Evolutionary conservation across 2,888 invertebrate genomes (phyloP).

Genomic region (Eristalis arbustorum): DNA sequence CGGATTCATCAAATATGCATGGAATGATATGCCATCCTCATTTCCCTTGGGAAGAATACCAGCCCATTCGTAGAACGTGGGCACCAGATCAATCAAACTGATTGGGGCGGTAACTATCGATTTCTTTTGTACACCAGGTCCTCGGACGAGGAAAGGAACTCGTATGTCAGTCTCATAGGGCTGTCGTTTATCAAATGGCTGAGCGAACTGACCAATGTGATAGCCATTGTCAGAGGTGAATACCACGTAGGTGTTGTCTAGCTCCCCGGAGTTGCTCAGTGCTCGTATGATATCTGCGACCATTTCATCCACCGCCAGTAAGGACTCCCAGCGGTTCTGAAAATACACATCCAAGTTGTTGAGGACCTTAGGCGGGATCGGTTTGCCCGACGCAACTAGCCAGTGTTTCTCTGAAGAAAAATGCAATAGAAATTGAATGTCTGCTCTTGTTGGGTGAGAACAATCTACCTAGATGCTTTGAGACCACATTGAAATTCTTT

Average conservation of each 20-base stretch:
- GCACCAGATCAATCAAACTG: slow-evolving; percentile 90
- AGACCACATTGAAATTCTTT: slow-evolving; percentile 85
- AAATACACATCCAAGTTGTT: slow-evolving; percentile 86
- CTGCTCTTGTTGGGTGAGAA: neutral
- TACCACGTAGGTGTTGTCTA: slow-evolving; percentile 90
- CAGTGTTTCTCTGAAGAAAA: slow-evolving; percentile 89
- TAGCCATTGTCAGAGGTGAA: slow-evolving; percentile 95
- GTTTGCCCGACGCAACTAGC: slow-evolving; percentile 84
- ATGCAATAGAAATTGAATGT: slow-evolving; percentile 37
- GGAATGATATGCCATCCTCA: slow-evolving; percentile 85
- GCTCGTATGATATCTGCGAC: slow-evolving; percentile 84
- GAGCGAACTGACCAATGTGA: slow-evolving; percentile 93
- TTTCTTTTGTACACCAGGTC: slow-evolving; percentile 83
- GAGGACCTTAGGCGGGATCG: slow-evolving; percentile 83
- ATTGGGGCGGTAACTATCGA: slow-evolving; percentile 82
- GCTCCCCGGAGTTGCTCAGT: slow-evolving; percentile 81
- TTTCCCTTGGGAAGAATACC: slow-evolving; percentile 80
- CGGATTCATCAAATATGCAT: slow-evolving; percentile 74
- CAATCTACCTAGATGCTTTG: slow-evolving; percentile 73
- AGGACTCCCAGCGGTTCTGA: slow-evolving; percentile 88
- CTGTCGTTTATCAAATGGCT: slow-evolving; percentile 93
- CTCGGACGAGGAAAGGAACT: slow-evolving; percentile 90
- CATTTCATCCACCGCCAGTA: slow-evolving; percentile 93
- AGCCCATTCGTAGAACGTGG: slow-evolving; percentile 89
- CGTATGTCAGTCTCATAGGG: slow-evolving; percentile 94